phyloP scores from a whole-genome alignment of 2,797 vertebrate genomes.

The Phylloscopus collybita region DNA sequence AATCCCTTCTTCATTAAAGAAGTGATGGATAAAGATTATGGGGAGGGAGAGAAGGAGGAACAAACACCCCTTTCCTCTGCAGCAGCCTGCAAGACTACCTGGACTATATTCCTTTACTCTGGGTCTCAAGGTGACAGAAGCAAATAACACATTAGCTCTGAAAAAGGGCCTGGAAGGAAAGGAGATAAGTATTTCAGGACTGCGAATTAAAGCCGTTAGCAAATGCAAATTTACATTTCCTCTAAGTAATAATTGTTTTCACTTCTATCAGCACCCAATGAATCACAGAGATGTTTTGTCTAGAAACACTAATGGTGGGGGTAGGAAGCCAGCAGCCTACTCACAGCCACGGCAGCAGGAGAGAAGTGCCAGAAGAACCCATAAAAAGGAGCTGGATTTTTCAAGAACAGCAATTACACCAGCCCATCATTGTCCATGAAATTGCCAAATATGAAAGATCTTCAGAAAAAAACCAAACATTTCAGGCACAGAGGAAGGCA shows the following conservation, averaged over 20 bases:
- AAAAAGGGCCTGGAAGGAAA: conserved; percentile 42
- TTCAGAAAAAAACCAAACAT: too few species aligned
- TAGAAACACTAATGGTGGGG: conserved; percentile 56
- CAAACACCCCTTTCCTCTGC: background rate
- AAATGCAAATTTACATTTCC: conserved; percentile 70
- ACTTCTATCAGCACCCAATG: conserved; percentile 56
- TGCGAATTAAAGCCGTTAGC: conserved; percentile 62
- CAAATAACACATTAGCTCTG: conserved; percentile 28
- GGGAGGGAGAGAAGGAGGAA: background rate
- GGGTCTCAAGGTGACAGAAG: background rate
- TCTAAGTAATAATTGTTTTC: conserved; percentile 67
- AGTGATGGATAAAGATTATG: background rate
- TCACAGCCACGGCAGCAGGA: too few species aligned
- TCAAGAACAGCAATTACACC: too few species aligned
- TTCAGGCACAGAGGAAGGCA: too few species aligned
- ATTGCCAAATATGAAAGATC: too few species aligned
- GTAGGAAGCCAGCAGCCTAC: conserved; percentile 53
- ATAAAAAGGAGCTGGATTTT: too few species aligned
- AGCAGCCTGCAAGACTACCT: background rate
- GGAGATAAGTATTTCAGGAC: conserved; percentile 49
- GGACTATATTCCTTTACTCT: background rate
- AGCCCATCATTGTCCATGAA: too few species aligned
- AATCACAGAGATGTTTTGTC: conserved; percentile 70
- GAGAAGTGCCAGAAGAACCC: too few species aligned
- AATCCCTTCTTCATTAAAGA: background rate